A percentile compares a stretch with the other conserved stretches of the same genome.
Evolutionary conservation across 2,113 vertebrate species (phyloP).

Genomic region (Acrocephalus arundinaceus): DNA sequence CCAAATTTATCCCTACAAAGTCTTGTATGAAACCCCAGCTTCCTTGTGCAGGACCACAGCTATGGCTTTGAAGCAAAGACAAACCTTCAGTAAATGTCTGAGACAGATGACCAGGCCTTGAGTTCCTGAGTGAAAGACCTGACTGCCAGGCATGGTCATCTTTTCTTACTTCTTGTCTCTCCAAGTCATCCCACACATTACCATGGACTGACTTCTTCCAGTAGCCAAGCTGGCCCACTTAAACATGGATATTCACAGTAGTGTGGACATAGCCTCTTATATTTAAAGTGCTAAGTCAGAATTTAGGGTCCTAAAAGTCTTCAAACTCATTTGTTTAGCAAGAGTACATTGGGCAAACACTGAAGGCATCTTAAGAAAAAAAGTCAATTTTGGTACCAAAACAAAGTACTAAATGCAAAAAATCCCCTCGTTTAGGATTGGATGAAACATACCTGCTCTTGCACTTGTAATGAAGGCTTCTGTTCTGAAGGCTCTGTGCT

Average conservation of each 20-base stretch:
- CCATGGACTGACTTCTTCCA: not conserved
- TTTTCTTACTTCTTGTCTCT: not conserved
- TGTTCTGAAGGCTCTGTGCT: constrained; percentile 70
- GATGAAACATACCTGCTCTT: constrained; percentile 74
- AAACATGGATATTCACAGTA: not conserved
- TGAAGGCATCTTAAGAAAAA: not conserved
- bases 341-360: not conserved
- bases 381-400: not conserved
- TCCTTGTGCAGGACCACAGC: not conserved
- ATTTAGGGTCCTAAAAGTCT: not conserved
- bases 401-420: not conserved
- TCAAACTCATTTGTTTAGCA: fast-evolving
- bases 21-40: not conserved
- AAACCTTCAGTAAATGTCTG: not conserved
- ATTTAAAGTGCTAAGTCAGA: not conserved
- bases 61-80: not conserved
- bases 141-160: not conserved
- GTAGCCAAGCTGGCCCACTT: not conserved
- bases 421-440: not conserved
- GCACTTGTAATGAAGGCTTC: constrained; percentile 47
- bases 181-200: not conserved
- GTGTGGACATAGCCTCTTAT: not conserved
- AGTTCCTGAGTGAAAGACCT: not conserved
- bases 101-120: not conserved
- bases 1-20: not conserved